Evolutionary conservation across 2,888 invertebrate genomes (phyloP), one percentile per base, ranked within the genome.

Genomic region (Hypomecis atomaria): DNA sequence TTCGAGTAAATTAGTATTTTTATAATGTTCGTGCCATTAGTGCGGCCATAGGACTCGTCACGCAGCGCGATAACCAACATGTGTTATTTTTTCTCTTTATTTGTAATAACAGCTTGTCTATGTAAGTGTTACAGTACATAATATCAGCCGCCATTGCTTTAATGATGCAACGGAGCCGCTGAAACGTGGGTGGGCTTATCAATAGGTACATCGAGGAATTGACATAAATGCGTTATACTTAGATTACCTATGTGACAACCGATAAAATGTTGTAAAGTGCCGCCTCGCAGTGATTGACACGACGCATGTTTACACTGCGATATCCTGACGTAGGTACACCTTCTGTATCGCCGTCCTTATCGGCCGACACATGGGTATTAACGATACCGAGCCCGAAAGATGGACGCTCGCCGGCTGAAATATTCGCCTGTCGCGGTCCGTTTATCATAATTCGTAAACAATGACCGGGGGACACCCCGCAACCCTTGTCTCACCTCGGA

Each of bases 201-300:
- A 79, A 77, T 78, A 79, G 82, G 79, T 85, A 88, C 84, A 90
- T 90, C 90, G 85, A 75, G 87, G 87, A 90, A 89, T 89, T 90
- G 90, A 91, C 88, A 89, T 87, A 90, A 92, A 91, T 89, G 90
- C 88, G 90, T 90, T 90, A 89, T 88, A 89, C 85, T 86, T 86
- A 90, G 92, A 89, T 90, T 91, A 83, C 80, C 72, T 81, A 87
- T 87, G 85, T 88, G 90, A 88, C 89, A 89, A 87, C 82, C 82
- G 92, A 92, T 92, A 92, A 89, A 84, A 86, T 84, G 86, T 88
- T 91, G 87, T 87, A 87, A 92, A 86, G 90, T 78, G 86, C 92
- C 92, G 92, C 91, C 87, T 85, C 77, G 85, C 78, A 75, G 84
- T 91, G 91, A 92, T 90, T 91, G 92, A 92, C 92, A 90, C 82